phyloP scores from a whole-genome alignment of 2,113 vertebrate genomes.

The Mionectes macconnelli region DNA sequence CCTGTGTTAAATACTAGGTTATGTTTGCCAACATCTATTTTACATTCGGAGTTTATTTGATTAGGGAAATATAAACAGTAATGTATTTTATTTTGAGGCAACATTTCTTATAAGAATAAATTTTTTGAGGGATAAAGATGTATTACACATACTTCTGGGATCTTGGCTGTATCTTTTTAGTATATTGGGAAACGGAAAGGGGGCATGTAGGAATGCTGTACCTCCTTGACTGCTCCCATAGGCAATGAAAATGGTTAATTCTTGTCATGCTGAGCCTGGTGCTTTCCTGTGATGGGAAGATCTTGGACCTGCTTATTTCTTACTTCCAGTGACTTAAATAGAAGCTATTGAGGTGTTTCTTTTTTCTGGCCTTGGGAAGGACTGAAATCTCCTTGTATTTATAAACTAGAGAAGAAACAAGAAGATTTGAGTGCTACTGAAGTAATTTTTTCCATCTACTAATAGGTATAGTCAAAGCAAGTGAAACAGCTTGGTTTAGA shows the following conservation, averaged over 20 bases:
- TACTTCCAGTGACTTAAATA: background rate
- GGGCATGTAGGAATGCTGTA: background rate
- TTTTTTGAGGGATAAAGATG: background rate
- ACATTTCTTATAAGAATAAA: background rate
- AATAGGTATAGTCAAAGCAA: background rate
- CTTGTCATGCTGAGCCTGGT: background rate
- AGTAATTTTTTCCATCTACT: background rate
- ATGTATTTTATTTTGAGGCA: background rate
- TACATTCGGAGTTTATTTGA: background rate
- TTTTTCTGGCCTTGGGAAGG: background rate
- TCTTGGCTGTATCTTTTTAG: background rate
- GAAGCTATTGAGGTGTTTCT: background rate
- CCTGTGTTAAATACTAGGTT: background rate
- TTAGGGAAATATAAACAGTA: background rate
- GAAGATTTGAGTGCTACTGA: background rate
- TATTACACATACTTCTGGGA: background rate
- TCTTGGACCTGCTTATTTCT: background rate
- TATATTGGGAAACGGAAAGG: background rate
- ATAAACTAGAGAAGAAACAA: background rate
- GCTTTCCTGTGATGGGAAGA: background rate
- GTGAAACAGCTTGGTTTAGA: background rate
- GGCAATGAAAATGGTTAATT: background rate
- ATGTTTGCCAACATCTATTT: background rate
- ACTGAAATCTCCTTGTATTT: background rate
- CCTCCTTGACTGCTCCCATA: background rate